Evolutionary conservation across 1,140 invertebrate species (phyloP).

Genomic region (Asbolus verrucosus): DNA sequence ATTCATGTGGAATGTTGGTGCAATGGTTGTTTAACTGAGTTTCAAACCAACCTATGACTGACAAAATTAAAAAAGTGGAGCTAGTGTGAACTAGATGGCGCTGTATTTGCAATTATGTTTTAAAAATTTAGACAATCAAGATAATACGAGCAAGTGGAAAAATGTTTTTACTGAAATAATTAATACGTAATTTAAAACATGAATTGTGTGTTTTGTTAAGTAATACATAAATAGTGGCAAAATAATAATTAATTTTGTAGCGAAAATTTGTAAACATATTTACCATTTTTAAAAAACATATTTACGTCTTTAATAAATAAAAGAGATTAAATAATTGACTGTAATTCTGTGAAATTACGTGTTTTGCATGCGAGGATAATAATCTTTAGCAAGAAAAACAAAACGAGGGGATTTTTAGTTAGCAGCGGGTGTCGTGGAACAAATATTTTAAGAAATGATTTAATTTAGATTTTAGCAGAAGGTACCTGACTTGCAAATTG

Average conservation of each 20-base stretch:
- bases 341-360: slow-evolving; percentile 36
- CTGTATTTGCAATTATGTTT: background rate
- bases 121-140: background rate
- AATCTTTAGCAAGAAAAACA: slow-evolving; percentile 10
- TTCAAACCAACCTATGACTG: too few relatives aligned
- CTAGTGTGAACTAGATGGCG: background rate
- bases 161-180: slow-evolving; percentile 30
- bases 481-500: background rate
- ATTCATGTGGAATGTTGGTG: too few relatives aligned
- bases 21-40: too few relatives aligned
- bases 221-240: slow-evolving; percentile 10
- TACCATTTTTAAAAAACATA: slow-evolving; percentile 40
- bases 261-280: slow-evolving; percentile 46
- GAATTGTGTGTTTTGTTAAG: slow-evolving; percentile 22
- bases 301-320: slow-evolving; percentile 44
- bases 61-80: too few relatives aligned
- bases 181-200: slow-evolving; percentile 25
- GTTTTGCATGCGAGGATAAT: slow-evolving; percentile 19
- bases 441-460: background rate
- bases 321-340: slow-evolving; percentile 43
- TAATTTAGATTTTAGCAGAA: background rate
- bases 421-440: background rate
- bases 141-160: slow-evolving; percentile 18
- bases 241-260: slow-evolving; percentile 27
- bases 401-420: slow-evolving; percentile 1